These are phyloP conservation scores for Diorhabda sublineata DNA, from an alignment of 1,140 invertebrate genomes.

Conservation along the genomic window DNA sequence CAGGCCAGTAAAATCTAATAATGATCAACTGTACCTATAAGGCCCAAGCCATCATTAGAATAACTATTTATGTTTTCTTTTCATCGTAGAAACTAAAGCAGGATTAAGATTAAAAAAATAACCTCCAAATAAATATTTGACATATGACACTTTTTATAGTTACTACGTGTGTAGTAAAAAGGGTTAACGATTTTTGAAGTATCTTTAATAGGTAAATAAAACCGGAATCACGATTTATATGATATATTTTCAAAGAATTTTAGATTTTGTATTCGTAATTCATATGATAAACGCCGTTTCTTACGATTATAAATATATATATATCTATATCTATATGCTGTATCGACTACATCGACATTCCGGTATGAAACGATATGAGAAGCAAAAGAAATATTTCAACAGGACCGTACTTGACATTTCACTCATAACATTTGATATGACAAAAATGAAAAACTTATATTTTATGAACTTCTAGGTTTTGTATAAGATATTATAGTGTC, in stretches of 20 bases:
- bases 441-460: too few species aligned
- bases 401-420: background rate
- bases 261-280: background rate
- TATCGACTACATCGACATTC: conserved; percentile 2
- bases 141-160: too few species aligned
- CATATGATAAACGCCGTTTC: background rate
- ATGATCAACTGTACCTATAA: conserved; percentile 44
- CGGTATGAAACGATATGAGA: background rate
- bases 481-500: too few species aligned
- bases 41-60: conserved; percentile 37
- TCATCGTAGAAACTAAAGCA: too few species aligned
- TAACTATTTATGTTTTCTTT: too few species aligned
- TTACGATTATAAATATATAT: background rate
- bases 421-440: too few species aligned
- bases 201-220: too few species aligned
- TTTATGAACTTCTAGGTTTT: too few species aligned
- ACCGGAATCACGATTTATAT: background rate
- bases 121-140: too few species aligned
- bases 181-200: too few species aligned
- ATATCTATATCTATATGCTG: conserved; percentile 1
- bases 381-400: background rate
- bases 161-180: too few species aligned
- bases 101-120: too few species aligned
- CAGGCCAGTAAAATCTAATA: conserved; percentile 45
- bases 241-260: background rate